A percentile compares a stretch with the other conserved stretches of the same genome.
Conservation (phyloP, 2,113 vertebrate genomes). For the Fulica atra region DNA sequence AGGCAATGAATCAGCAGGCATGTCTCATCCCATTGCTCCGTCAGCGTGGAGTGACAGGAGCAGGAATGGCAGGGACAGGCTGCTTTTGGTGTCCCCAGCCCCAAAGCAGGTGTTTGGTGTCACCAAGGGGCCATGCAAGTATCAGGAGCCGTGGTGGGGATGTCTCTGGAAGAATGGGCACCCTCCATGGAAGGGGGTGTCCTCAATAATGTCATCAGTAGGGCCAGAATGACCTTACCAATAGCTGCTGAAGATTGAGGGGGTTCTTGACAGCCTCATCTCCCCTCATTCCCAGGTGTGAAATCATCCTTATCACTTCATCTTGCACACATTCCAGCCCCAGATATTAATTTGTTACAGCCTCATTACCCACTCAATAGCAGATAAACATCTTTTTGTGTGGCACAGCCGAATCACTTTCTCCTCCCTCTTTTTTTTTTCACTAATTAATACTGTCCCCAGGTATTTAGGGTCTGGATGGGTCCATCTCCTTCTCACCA, state of each 20-base stretch:
- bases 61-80: background rate
- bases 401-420: background rate
- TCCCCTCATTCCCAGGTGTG: background rate
- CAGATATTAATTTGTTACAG: background rate
- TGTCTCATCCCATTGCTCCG: background rate
- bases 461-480: accelerated
- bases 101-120: background rate
- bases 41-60: accelerated
- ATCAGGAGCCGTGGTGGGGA: accelerated
- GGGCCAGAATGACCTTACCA: background rate
- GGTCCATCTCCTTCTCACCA: background rate
- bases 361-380: background rate
- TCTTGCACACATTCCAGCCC: background rate
- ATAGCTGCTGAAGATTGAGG: background rate
- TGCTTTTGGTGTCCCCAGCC: background rate
- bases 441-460: background rate
- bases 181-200: accelerated
- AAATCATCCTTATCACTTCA: background rate
- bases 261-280: background rate
- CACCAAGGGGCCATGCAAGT: background rate
- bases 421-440: background rate
- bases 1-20: background rate
- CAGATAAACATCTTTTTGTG: background rate
- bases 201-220: background rate
- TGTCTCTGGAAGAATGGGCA: accelerated